phyloP scores from a whole-genome alignment of 2,797 vertebrate species.

The Lemur catta region DNA sequence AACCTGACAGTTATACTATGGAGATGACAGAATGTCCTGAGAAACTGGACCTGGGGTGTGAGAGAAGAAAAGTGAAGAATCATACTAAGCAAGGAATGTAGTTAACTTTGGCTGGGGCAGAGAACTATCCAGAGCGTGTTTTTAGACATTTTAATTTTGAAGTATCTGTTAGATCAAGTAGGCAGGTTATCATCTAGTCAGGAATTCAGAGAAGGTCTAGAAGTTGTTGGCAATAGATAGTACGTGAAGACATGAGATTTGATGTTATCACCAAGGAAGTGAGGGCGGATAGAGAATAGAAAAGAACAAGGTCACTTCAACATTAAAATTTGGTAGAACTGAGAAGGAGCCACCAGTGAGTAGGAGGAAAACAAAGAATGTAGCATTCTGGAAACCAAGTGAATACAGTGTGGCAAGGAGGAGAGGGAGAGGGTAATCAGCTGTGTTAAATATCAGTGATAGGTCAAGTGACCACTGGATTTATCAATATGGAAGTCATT shows the following conservation, averaged over 20 bases:
- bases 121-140: not conserved
- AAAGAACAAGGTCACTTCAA: not conserved
- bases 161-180: not conserved
- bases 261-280: not conserved
- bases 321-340: not conserved
- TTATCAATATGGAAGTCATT: not conserved
- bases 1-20: not conserved
- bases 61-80: not conserved
- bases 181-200: not conserved
- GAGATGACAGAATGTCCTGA: not conserved
- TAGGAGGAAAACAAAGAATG: not conserved
- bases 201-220: not conserved
- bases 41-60: not conserved
- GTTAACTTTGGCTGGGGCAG: not conserved
- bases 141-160: slow-evolving; percentile 4
- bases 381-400: not conserved
- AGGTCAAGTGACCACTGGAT: not conserved
- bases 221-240: not conserved
- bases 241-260: not conserved
- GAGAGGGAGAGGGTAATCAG: not conserved
- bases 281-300: not conserved
- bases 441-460: not conserved
- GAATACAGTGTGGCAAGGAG: not conserved
- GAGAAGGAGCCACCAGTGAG: not conserved
- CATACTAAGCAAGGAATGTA: not conserved